Base-by-base conservation (phyloP, 1,140 invertebrate genomes). In the Orius insidiosus region DNA sequence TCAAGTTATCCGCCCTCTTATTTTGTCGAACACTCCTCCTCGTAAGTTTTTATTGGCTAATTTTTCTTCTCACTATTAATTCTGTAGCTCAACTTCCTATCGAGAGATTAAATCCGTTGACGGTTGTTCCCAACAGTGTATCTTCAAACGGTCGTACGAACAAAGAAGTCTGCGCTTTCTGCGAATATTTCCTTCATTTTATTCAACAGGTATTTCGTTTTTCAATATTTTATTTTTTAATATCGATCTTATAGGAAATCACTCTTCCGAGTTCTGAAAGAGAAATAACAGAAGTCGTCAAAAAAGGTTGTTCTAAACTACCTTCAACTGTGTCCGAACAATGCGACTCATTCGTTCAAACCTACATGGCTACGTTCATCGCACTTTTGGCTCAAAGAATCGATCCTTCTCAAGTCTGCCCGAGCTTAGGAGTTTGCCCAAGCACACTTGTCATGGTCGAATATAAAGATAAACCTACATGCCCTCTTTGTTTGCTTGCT, bases 401-500 rank as follows among this genome's bases (percentile, higher is more conserved):
- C 34, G 82, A 88, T 66, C 85, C 85, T 11, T 69, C 76, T 41
- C 63, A 68, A 49, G 74, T 79, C 4, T 81, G 78, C 53, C 71
- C 74, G 11, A 64, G 63, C 34, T 52, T 80, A 8, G 62, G 65
- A 24, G 49, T 78, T 9, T 80, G 77, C 51, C 68, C 72, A 33
- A 48, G 57, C 45, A 53, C 58, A 1, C 14, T 48, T 8, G 11
- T 46, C 67, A 13, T 33, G 11, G 62, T 72, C 53, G 60, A 69
- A 31, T 65, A 59, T 9, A 62, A 67, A 49, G 60, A 67, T 15
- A 74, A 74, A 45, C 68, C 71, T 13, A 72, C 65, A 30, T 87
- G 84, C 57, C 78, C 83, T n/a, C 60, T 87, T 2, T 90, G 86
- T 59, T 63, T 87, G 14, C 75, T 86, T 55, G 83, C 81, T 11